Evolutionary conservation across 2,888 invertebrate species (phyloP).

Genomic region (Pomacea canaliculata): DNA sequence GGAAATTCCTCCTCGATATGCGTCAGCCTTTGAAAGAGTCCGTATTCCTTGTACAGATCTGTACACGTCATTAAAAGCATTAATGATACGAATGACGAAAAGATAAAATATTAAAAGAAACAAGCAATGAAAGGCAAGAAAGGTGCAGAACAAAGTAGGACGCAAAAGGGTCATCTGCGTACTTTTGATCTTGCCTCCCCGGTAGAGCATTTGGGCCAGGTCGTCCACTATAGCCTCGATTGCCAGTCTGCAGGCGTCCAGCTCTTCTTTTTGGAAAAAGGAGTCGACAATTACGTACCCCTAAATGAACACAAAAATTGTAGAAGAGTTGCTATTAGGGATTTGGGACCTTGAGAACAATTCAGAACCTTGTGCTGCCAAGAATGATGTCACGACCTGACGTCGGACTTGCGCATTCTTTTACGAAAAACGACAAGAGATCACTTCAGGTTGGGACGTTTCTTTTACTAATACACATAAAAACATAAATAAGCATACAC

Average conservation of each 20-base stretch:
- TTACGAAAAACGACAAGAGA: too few species aligned
- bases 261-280: slow-evolving; percentile 52
- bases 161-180: neutral
- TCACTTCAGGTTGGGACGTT: too few species aligned
- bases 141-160: too few species aligned
- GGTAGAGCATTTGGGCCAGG: slow-evolving; percentile 55
- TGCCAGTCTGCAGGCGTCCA: slow-evolving; percentile 52
- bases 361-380: too few species aligned
- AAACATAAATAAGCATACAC: too few species aligned
- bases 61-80: neutral
- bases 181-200: slow-evolving; percentile 62
- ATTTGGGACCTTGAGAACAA: too few species aligned
- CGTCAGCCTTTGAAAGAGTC: slow-evolving; percentile 56
- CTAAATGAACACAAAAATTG: slow-evolving; percentile 34
- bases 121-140: too few species aligned
- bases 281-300: slow-evolving; percentile 63
- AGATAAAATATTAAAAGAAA: too few species aligned
- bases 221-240: slow-evolving; percentile 56
- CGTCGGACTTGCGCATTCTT: too few species aligned
- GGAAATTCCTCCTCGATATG: slow-evolving; percentile 62
- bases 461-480: too few species aligned
- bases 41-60: slow-evolving; percentile 56
- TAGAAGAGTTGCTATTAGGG: neutral
- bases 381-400: neutral
- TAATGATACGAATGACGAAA: neutral